Base-by-base conservation (phyloP, 2,113 vertebrate species). In the Hipposideros armiger region DNA sequence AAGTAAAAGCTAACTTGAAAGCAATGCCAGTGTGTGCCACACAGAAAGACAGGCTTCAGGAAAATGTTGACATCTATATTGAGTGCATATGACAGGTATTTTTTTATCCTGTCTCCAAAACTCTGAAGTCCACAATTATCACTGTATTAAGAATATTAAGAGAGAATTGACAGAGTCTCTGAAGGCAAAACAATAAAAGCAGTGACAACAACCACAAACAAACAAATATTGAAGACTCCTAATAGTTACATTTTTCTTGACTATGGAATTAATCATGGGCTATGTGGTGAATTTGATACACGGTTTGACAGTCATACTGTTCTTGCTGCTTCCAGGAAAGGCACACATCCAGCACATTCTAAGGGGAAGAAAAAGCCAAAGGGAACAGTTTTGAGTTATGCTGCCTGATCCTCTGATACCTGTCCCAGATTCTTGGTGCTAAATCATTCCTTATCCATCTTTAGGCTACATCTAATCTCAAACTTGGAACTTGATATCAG, bases 1-100 rank as follows among this genome's bases (percentile, higher is more conserved):
- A 78, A 80, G n/a, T 94, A 76, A 96, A 78, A 94, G 50, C 19
- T 94, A 64, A 74, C 45, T 76, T 67, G n/a, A 90, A 92, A 92
- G 19, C 19, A 58, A 76, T 11, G 36, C 32, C 16, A 60, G 19
- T 11, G 7, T 6, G 58, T 26, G 24, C 28, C 36, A 88, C 14
- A 70, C 4, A 69, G 14, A 90, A 42, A n/a, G 69, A 87, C 24
- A 56, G 60, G 5, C 11, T 81, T 40, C 66, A 30, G 36, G n/a
- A 62, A 87, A 92, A 92, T 2, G 5, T 10, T 91, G 72, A 54
- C 81, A 85, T 36, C 17, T 26, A 67, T 16, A 50, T 2, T 62
- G 32, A 86, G 17, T 58, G 42, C 4, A 24, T 81, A 60, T 17
- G 32, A 77, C n/a, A 67, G 30, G n/a, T 45, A 80, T 47, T 60